Percentiles rank a stretch among this genome's conserved stretches.
Evolutionary conservation across 2,797 vertebrate genomes (phyloP).

Genomic region (Phylloscopus collybita): DNA sequence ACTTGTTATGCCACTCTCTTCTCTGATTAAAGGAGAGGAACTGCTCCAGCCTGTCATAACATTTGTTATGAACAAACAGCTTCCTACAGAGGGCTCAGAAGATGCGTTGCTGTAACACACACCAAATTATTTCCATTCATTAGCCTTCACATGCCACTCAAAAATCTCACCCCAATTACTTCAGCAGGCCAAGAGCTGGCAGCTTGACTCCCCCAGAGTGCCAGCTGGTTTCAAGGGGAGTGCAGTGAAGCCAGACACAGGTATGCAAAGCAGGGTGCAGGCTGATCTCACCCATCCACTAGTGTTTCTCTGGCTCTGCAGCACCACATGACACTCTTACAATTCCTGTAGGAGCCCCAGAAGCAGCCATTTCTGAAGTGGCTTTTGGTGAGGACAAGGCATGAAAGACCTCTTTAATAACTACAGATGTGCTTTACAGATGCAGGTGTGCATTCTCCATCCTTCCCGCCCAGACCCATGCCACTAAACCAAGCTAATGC

Average conservation of each 20-base stretch:
- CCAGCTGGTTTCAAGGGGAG: not conserved
- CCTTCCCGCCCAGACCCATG: not conserved
- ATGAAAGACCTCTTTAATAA: not conserved
- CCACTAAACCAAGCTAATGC: not conserved
- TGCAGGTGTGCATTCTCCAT: not conserved
- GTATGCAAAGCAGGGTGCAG: not conserved
- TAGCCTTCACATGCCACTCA: not conserved
- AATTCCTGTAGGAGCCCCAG: not conserved
- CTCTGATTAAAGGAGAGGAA: slow-evolving; percentile 46
- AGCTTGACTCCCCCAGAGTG: not conserved
- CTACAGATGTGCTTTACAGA: not conserved
- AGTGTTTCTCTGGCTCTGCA: not conserved
- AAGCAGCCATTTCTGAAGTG: not conserved
- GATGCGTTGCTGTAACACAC: not conserved
- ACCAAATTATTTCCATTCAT: slow-evolving; percentile 30
- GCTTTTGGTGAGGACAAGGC: not conserved
- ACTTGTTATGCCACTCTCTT: slow-evolving; percentile 28
- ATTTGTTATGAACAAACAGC: slow-evolving; percentile 51
- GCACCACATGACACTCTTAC: rapidly evolving
- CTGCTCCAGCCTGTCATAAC: slow-evolving; percentile 48
- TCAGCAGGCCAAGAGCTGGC: not conserved
- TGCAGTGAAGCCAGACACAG: not conserved
- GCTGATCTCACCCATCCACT: not conserved
- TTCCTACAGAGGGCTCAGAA: slow-evolving; percentile 8
- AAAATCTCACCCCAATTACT: not conserved